Base-by-base conservation (phyloP, 2,113 vertebrate species). In the Chlamydotis undulata region DNA sequence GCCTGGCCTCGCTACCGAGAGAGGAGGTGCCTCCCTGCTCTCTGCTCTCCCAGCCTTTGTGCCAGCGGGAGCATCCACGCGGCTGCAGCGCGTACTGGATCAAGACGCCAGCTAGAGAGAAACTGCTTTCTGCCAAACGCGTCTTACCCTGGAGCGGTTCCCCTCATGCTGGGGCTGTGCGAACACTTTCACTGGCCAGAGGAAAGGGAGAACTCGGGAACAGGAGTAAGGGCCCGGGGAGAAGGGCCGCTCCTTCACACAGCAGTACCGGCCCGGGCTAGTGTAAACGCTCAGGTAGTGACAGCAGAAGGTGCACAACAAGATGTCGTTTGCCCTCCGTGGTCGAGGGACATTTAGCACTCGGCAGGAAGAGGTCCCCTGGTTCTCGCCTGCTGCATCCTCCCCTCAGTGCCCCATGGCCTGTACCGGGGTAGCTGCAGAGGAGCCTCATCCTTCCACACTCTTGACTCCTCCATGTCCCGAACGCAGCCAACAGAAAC, bases 31-130 rank as follows among this genome's bases (percentile, higher is more conserved):
- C 12, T 69, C 80, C 29, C 22, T 16, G 12, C 57, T 5, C 75
- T 73, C 61, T 56, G 53, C 43, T 60, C 52, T 41, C 25, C 39
- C 50, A 55, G 59, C 21, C 41, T 67, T 16, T 25, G 61, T 65
- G 39, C 49, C 2, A 5, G 64, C 14, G 17, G 0, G 0, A 69
- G 70, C 37, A 59, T 26, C n/a, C 74, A 29, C 2, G 2, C 52
- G 55, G 69, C 49, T 52, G 39, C 53, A 77, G 29, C 1, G 2
- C 1, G 1, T 23, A 39, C 9, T 1, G 4, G 49, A 76, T 9
- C 33, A 47, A 82, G 49, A 61, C 0, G 1, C 11, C 78, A 79
- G 6, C 5, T 1, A 0, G 24, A 57, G 26, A 0, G 0, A 82
- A 93, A 63, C 4, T 13, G n/a, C 10, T 67, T 74, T 77, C 41